Evolutionary conservation across 2,113 vertebrate species (phyloP).

Genomic region (Rostratula benghalensis): DNA sequence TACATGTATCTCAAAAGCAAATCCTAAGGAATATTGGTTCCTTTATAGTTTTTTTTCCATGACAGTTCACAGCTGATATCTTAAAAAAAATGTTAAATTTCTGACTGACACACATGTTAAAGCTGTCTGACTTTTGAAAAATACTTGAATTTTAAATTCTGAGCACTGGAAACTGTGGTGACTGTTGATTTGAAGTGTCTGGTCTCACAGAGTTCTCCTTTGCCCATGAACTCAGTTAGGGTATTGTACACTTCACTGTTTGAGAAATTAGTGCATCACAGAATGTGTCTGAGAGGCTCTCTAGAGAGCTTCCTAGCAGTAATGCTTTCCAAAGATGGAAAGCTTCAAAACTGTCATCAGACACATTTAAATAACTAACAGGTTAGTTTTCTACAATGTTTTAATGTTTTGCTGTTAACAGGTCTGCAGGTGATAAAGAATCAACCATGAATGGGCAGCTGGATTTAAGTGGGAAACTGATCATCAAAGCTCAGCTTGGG

Average conservation of each 20-base stretch:
- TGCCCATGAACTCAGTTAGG: neutral
- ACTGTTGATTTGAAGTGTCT: neutral
- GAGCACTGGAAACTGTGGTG: neutral
- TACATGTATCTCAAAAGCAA: neutral
- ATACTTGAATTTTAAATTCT: neutral
- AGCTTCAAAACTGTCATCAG: neutral
- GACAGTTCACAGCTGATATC: neutral
- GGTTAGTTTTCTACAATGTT: neutral
- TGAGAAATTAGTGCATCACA: neutral
- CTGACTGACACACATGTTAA: neutral
- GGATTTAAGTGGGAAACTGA: slow-evolving; percentile 97
- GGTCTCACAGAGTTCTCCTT: neutral
- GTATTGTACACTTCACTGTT: neutral
- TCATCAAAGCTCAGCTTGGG: slow-evolving; percentile 98
- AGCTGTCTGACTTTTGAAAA: neutral
- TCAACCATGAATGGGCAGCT: slow-evolving; percentile 97
- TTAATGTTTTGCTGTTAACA: slow-evolving; percentile 33
- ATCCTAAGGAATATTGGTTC: neutral
- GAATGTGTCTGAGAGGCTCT: neutral
- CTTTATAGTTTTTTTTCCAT: neutral
- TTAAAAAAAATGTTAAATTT: neutral
- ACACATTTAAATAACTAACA: neutral
- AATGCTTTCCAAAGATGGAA: neutral
- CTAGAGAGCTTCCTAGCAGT: neutral
- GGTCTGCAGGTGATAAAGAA: slow-evolving; percentile 68